Percentiles rank a stretch among this genome's conserved stretches.
Evolutionary conservation across 2,113 vertebrate genomes (phyloP).

Genomic region (Charina bottae): DNA sequence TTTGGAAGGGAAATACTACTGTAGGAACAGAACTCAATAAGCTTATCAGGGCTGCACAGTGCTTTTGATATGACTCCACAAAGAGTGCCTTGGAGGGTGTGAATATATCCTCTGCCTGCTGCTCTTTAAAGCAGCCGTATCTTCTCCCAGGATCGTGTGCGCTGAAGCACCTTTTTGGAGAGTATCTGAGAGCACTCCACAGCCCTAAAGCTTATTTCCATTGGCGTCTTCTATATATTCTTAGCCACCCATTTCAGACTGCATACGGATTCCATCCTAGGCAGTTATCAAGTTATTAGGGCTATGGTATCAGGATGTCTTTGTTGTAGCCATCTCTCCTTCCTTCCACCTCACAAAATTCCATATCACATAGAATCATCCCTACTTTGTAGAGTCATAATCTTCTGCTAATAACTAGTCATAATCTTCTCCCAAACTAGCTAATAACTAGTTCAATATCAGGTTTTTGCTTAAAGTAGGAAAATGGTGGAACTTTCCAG

Average conservation of each 20-base stretch:
- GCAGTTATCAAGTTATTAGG: not conserved
- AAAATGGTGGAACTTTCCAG: too few species aligned
- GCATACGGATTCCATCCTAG: too few species aligned
- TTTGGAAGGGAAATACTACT: not conserved
- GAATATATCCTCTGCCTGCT: not conserved
- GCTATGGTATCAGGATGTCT: not conserved
- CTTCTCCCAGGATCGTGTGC: not conserved
- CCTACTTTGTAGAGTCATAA: too few species aligned
- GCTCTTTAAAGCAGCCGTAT: not conserved
- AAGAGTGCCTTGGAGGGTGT: not conserved
- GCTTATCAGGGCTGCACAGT: not conserved
- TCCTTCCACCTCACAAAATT: too few species aligned
- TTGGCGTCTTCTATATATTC: not conserved
- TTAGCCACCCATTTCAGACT: not conserved
- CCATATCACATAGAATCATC: too few species aligned
- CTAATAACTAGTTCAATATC: too few species aligned
- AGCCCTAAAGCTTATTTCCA: not conserved
- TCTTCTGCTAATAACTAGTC: too few species aligned
- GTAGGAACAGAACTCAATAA: not conserved
- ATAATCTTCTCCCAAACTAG: too few species aligned
- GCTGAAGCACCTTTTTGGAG: not conserved
- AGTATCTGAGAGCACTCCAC: not conserved
- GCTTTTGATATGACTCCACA: not conserved
- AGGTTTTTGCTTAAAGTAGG: too few species aligned
- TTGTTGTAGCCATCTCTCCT: not conserved